Evolutionary conservation across 37 sponge, comb jelly and placozoan species (phyloP), one percentile per base, ranked within the genome.

Genomic region (Halisarca cf. caerulea): DNA sequence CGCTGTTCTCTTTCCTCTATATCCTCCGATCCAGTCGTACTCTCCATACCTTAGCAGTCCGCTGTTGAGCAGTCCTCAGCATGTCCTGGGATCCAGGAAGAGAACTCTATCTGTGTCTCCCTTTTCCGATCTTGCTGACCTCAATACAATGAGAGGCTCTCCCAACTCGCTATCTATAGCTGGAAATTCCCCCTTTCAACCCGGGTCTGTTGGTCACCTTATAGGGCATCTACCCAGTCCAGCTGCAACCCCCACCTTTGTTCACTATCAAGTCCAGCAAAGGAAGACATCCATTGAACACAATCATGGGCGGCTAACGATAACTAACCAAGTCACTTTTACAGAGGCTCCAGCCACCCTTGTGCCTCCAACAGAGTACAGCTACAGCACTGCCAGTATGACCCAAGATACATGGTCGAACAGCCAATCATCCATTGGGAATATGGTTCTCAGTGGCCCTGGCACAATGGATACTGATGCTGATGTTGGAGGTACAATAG

Each of bases 51-150:
- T 87, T 11, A 72, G 81, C 57, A 74, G 77, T 83, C 91, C 20
- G 17, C 54, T 58, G 15, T 21, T 58, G 34, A 55, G 34, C 54
- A 51, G 28, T 51, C 41, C 53, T 38, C 77, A 32, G 18, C 77
- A 74, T 5, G 77, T 37, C 18, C 43, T 74, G 45, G 66, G 58
- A 30, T 64, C 85, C 0, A 54, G 88, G 21, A 94, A 94, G 58
- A 61, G 91, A 47, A 81, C 91, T 30, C 87, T 85, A 32, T 94
- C 91, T 30, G 78, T 61, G 7, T 94, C 95, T 28, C 89, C 91
- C 15, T 59, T 89, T 38, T 88, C 95, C 28, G 95, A 94, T 35
- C 57, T 93, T 20, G 45, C 85, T 8, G 87, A 86, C 53, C 21
- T 90, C 42, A 83, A 79, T 55, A 79, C 88, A 25, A 87, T 90